A percentile compares a stretch with the other conserved stretches of the same genome.
phyloP scores from a whole-genome alignment of 2,888 invertebrate genomes.

The Andricus curvator region DNA sequence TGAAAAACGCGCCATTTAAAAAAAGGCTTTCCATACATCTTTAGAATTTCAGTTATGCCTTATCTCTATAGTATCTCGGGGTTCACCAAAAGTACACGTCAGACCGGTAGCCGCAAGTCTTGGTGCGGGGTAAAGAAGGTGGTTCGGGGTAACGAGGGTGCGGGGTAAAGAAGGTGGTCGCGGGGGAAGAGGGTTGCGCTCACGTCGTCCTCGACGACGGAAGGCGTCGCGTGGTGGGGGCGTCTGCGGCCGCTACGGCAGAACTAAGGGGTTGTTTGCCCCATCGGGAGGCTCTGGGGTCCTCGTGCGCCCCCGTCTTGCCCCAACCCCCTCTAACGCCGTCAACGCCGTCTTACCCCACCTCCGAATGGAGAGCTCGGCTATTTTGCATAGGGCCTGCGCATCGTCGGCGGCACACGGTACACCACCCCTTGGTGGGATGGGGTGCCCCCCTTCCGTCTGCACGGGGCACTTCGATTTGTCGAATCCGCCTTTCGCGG shows the following conservation, averaged over 20 bases:
- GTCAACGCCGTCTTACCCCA: slow-evolving; percentile 58
- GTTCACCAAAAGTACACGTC: slow-evolving; percentile 31
- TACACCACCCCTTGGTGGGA: slow-evolving; percentile 44
- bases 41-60: background rate
- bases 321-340: slow-evolving; percentile 51
- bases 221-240: slow-evolving; percentile 75
- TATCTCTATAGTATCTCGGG: slow-evolving; percentile 14
- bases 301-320: slow-evolving; percentile 59
- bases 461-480: slow-evolving; percentile 69
- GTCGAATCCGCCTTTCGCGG: slow-evolving; percentile 73
- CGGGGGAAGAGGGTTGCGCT: slow-evolving; percentile 59
- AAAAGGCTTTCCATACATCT: background rate
- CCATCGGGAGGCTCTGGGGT: slow-evolving; percentile 71
- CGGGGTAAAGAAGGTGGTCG: slow-evolving; percentile 45
- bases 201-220: slow-evolving; percentile 63
- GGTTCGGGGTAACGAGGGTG: slow-evolving; percentile 45
- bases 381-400: slow-evolving; percentile 77
- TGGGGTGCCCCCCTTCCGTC: slow-evolving; percentile 43
- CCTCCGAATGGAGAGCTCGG: slow-evolving; percentile 56
- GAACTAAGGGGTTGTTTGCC: slow-evolving; percentile 77
- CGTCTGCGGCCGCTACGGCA: slow-evolving; percentile 76
- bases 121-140: too few relatives aligned
- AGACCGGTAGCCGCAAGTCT: slow-evolving; percentile 15
- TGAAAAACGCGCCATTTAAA: background rate
- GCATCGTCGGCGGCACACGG: slow-evolving; percentile 66